Percentiles rank a stretch among this genome's conserved stretches.
Conservation (phyloP, 2,888 invertebrate species). For the Crepidodera aurea region DNA sequence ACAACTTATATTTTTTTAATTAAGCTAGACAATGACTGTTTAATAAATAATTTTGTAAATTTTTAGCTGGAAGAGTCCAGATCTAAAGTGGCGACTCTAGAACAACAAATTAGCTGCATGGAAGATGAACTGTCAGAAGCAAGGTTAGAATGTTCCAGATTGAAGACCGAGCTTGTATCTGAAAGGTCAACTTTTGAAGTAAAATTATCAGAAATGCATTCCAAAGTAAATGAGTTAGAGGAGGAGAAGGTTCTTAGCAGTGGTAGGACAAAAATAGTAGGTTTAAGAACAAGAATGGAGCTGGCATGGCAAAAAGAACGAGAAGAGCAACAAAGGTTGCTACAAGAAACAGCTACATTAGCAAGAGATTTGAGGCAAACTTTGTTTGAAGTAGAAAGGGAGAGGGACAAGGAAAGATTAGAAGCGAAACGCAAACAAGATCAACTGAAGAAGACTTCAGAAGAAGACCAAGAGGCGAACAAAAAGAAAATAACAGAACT, state of each 20-base stretch:
- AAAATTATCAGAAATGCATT: slow-evolving; percentile 86
- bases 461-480: slow-evolving; percentile 90
- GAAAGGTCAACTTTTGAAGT: slow-evolving; percentile 88
- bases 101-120: slow-evolving; percentile 84
- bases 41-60: too few species aligned
- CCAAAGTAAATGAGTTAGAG: slow-evolving; percentile 87
- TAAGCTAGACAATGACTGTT: too few species aligned
- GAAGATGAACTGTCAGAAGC: slow-evolving; percentile 91
- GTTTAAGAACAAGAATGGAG: slow-evolving; percentile 86
- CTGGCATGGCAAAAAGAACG: slow-evolving; percentile 94
- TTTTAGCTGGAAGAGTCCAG: slow-evolving; percentile 74
- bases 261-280: slow-evolving; percentile 85
- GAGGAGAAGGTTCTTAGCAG: slow-evolving; percentile 85
- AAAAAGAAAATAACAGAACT: slow-evolving; percentile 83
- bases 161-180: slow-evolving; percentile 89
- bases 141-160: slow-evolving; percentile 79
- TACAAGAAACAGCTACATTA: slow-evolving; percentile 89
- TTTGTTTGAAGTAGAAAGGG: slow-evolving; percentile 87
- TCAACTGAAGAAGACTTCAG: slow-evolving; percentile 82
- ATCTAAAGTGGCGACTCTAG: slow-evolving; percentile 74
- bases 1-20: slow-evolving; percentile 1
- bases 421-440: slow-evolving; percentile 87
- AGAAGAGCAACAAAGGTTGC: slow-evolving; percentile 87
- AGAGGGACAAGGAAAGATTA: slow-evolving; percentile 86
- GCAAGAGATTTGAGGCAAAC: slow-evolving; percentile 89